phyloP scores from a whole-genome alignment of 2,113 vertebrate species.

The Probosciger aterrimus region DNA sequence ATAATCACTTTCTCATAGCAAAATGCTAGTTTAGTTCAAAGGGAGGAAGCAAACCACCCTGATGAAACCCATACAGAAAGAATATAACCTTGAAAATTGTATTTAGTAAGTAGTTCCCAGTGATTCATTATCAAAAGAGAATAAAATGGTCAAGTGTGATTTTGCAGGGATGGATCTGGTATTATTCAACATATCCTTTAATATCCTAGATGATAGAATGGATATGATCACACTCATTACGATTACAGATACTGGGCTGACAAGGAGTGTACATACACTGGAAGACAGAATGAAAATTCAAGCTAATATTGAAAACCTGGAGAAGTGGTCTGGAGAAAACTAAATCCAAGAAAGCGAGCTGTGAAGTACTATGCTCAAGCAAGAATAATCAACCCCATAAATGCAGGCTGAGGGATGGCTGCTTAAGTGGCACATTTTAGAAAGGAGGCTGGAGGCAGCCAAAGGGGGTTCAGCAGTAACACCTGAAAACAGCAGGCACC shows the following conservation, averaged over 20 bases:
- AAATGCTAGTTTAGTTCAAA: neutral
- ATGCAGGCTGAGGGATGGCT: neutral
- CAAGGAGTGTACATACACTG: accelerated
- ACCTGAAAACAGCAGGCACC: neutral
- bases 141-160: neutral
- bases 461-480: neutral
- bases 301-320: neutral
- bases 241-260: neutral
- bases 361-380: neutral
- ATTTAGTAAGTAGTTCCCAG: neutral
- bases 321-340: neutral
- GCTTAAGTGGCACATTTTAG: neutral
- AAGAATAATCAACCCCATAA: neutral
- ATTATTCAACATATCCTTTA: neutral
- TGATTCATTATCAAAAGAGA: neutral
- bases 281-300: neutral
- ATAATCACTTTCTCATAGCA: neutral
- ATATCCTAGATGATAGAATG: neutral
- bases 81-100: neutral
- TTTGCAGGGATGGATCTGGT: neutral
- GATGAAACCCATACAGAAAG: neutral
- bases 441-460: neutral
- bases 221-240: neutral
- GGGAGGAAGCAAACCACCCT: neutral
- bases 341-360: neutral